phyloP scores from a whole-genome alignment of 1,140 invertebrate species.

The Drosophila pseudoobscura region DNA sequence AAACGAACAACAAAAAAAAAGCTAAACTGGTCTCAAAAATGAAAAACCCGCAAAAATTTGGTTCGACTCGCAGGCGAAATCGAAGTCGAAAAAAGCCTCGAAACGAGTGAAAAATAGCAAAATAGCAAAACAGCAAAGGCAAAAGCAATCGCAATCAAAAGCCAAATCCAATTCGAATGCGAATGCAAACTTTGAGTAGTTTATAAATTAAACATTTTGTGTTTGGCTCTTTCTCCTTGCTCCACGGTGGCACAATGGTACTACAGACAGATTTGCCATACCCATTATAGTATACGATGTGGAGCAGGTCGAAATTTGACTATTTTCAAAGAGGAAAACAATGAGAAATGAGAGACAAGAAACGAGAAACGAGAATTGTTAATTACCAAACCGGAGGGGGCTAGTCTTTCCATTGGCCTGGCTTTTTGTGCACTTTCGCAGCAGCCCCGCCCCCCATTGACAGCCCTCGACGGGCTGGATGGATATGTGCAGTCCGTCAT shows the following conservation, averaged over 20 bases:
- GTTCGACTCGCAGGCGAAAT: constrained; percentile 46
- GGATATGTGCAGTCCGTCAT: constrained; percentile 61
- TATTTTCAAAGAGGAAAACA: constrained; percentile 10
- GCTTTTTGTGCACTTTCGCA: constrained; percentile 41
- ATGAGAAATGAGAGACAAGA: constrained; percentile 27
- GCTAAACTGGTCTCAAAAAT: constrained; percentile 71
- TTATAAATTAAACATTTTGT: constrained; percentile 68
- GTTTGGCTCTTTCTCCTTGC: constrained; percentile 33
- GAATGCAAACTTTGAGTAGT: constrained; percentile 12
- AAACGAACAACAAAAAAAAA: constrained; percentile 7
- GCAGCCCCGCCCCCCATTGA: constrained; percentile 47
- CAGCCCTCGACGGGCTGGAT: constrained; percentile 32
- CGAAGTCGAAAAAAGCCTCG: constrained; percentile 26
- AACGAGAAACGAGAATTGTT: constrained; percentile 18
- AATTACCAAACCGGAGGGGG: constrained; percentile 25
- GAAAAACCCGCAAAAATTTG: constrained; percentile 75
- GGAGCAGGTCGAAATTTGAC: constrained; percentile 16
- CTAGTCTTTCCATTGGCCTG: constrained; percentile 2
- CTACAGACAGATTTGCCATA: constrained; percentile 4
- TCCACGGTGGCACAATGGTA: constrained; percentile 17
- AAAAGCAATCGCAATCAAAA: constrained; percentile 28
- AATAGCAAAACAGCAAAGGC: constrained; percentile 8
- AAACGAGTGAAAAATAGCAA: constrained; percentile 56
- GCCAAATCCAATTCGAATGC: background rate
- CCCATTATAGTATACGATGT: background rate